Evolutionary conservation across 2,113 vertebrate genomes (phyloP).

Genomic region (Leucoraja erinaceus): DNA sequence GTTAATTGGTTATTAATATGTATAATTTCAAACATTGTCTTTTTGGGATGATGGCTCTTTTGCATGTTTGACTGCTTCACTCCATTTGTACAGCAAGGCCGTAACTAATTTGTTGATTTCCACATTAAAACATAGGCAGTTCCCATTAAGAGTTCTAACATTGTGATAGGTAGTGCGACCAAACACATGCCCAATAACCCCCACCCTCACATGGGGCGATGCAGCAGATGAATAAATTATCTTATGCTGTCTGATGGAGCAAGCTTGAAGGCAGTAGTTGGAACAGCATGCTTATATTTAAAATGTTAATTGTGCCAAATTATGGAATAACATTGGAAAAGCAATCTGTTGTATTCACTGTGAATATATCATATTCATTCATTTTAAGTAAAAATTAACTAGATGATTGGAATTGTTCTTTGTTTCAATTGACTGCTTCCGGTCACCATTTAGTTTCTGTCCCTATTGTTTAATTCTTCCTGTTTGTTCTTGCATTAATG

Average conservation of each 20-base stretch:
- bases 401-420: not conserved
- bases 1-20: not conserved
- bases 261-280: not conserved
- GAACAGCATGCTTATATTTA: not conserved
- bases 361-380: not conserved
- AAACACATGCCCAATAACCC: not conserved
- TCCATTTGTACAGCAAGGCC: not conserved
- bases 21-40: not conserved
- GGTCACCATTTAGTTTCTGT: not conserved
- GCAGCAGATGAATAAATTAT: too few relatives aligned
- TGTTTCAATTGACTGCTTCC: not conserved
- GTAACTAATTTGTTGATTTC: not conserved
- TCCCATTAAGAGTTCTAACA: not conserved
- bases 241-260: not conserved
- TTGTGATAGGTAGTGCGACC: not conserved
- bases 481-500: not conserved
- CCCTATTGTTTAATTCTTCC: not conserved
- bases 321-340: not conserved
- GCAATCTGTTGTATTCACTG: not conserved
- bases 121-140: not conserved
- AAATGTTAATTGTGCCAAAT: not conserved
- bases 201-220: not conserved
- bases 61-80: not conserved
- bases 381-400: conserved; percentile 3
- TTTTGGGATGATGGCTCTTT: not conserved